Evolutionary conservation across 2,888 invertebrate species (phyloP).

Genomic region (Slavum lentiscoides): DNA sequence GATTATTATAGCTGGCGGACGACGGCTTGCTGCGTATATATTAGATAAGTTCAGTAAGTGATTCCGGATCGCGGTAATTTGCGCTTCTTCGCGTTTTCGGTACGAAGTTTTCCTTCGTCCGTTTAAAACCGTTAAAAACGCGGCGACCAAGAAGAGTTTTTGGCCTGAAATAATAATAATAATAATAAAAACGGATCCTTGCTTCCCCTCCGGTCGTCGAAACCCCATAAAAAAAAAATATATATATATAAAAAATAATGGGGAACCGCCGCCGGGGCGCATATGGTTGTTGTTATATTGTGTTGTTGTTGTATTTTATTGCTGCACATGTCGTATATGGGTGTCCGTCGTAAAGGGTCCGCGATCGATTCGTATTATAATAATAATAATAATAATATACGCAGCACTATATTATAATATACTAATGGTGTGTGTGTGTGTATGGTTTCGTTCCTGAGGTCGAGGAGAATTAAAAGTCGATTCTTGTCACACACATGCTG

Average conservation of each 20-base stretch:
- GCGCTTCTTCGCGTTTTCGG: neutral
- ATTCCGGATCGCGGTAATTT: neutral
- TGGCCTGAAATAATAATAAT: constrained; percentile 17
- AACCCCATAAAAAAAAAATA: constrained; percentile 32
- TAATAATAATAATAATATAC: too few relatives aligned
- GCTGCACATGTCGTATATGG: constrained; percentile 29
- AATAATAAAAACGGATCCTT: too few relatives aligned
- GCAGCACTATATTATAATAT: too few relatives aligned
- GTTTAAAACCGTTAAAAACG: neutral
- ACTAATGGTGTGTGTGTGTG: too few relatives aligned
- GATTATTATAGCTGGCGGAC: neutral
- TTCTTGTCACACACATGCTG: neutral
- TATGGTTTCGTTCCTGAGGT: constrained; percentile 41
- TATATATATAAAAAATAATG: constrained; percentile 4
- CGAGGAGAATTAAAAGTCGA: constrained; percentile 6
- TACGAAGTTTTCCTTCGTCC: neutral
- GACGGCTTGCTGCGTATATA: neutral
- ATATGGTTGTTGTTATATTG: constrained; percentile 23
- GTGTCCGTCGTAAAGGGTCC: constrained; percentile 19
- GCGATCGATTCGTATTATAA: constrained; percentile 10
- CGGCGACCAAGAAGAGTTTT: constrained; percentile 18
- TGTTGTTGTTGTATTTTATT: constrained; percentile 30
- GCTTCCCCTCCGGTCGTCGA: neutral
- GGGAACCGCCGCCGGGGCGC: neutral
- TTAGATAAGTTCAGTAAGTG: constrained; percentile 1